Percentiles rank a stretch among this genome's conserved stretches.
phyloP scores from a whole-genome alignment of 2,888 invertebrate species.

The Ceratothoa steindachneri region DNA sequence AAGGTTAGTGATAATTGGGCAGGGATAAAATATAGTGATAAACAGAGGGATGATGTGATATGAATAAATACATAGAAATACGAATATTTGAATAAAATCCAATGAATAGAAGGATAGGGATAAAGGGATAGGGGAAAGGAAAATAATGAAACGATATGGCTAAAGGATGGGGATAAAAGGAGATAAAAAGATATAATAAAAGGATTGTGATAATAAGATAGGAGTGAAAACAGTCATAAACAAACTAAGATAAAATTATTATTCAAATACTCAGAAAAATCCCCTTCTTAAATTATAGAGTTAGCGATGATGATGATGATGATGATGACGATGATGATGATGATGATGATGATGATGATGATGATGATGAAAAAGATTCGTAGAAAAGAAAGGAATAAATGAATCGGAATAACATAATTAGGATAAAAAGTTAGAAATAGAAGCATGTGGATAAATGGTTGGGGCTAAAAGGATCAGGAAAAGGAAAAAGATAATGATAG shows the following conservation, averaged over 20 bases:
- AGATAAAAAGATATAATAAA: background rate
- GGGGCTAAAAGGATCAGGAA: too few species aligned
- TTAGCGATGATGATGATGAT: background rate
- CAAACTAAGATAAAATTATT: too few species aligned
- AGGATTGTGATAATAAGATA: background rate
- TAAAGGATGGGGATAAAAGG: slow-evolving; percentile 1
- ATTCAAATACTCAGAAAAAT: too few species aligned
- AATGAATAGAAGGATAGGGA: too few species aligned
- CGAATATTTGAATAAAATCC: too few species aligned
- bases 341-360: slow-evolving; percentile 9
- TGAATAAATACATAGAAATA: too few species aligned
- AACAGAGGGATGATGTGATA: too few species aligned
- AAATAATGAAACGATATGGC: slow-evolving; percentile 54
- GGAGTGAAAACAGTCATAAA: too few species aligned
- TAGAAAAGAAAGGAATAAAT: background rate
- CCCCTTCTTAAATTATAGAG: too few species aligned
- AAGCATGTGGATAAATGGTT: background rate
- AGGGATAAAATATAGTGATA: too few species aligned
- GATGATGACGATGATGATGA: background rate
- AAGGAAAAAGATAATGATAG: background rate
- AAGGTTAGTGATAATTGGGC: too few species aligned
- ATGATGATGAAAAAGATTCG: background rate
- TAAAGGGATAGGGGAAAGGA: slow-evolving; percentile 58
- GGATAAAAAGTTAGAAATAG: background rate
- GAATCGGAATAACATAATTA: background rate